Evolutionary conservation across 2,113 vertebrate genomes (phyloP).

Genomic region (human (Homo sapiens)): DNA sequence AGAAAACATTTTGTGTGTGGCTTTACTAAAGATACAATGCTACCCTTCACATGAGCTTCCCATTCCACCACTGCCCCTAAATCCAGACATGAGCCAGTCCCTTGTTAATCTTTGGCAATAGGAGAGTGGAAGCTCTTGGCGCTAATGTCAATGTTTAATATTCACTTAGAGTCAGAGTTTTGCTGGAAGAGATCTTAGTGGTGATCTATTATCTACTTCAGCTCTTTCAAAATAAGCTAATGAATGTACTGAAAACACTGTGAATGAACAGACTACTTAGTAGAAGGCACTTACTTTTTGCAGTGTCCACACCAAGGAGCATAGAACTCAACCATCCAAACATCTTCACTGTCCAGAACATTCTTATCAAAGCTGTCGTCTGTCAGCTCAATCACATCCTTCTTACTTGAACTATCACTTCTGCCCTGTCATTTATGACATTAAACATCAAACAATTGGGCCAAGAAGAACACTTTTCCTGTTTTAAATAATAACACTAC

Average conservation of each 20-base stretch:
- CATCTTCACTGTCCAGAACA: conserved; percentile 88
- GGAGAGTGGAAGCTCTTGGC: neutral
- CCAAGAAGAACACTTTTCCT: neutral
- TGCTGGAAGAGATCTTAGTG: neutral
- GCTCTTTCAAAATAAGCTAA: neutral
- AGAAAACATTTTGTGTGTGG: rapidly evolving
- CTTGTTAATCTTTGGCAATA: neutral
- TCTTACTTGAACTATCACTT: conserved; percentile 85
- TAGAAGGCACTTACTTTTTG: conserved; percentile 90
- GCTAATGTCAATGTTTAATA: no score
- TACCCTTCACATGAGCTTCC: rapidly evolving
- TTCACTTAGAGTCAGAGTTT: neutral
- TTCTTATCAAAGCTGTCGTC: conserved; percentile 95
- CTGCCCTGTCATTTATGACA: conserved; percentile 80
- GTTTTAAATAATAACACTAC: neutral
- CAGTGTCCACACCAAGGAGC: conserved; percentile 99
- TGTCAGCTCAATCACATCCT: conserved; percentile 94
- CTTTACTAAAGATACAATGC: rapidly evolving
- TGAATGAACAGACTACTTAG: rapidly evolving
- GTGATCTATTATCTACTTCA: neutral
- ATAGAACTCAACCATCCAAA: conserved; percentile 98
- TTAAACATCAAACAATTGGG: neutral
- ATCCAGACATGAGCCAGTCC: neutral
- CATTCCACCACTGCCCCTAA: no score
- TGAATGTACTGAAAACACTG: rapidly evolving